Evolutionary conservation across 2,888 invertebrate species (phyloP), one percentile per base, ranked within the genome.

Genomic region (Polyommatus icarus): DNA sequence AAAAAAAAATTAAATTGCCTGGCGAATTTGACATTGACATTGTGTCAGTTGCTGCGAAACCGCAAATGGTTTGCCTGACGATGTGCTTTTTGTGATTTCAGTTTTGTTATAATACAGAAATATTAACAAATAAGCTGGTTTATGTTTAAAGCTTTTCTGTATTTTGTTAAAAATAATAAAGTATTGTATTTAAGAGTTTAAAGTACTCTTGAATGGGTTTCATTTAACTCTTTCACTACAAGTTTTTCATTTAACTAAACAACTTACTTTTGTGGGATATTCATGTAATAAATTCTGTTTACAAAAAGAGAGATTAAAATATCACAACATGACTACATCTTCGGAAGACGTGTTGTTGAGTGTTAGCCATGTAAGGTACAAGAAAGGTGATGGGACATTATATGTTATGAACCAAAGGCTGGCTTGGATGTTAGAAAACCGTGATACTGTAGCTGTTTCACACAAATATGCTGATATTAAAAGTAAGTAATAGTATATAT

Each of bases 401-500:
- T 98, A 99, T 90, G 96, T 99, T 81, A 99, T 99, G 99, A 98
- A 98, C 84, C 97, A 98, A 91, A 95, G 99, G 84, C 95, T 99
- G 83, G 99, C 98, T 59, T 99, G 99, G 98, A 99, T 99, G 97
- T 95, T 98, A 81, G 98, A 98, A 88, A 97, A 98, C 88, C 95
- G 97, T 81, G 98, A 99, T 87, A 98, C 97, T 2, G 98, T 99
- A 76, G 97, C 98, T 18, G 97, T 99, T 79, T 98, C 98, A 78
- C 98, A 99, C 91, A 96, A 97, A 88, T 99, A 98, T 93, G 97
- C 98, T 80, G 99, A 99, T 90, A 99, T 99, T 82, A 99, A 99
- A 96, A 96, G 98, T 98, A 95, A 95, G 95, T 90, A 24, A 4
- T 61, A 24, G 61, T 61, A 10, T 61, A 24, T 6, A 24, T 61